Evolutionary conservation across 2,113 vertebrate species (phyloP), one percentile per base, ranked within the genome.

Genomic region (Pollimyrus isidori): DNA sequence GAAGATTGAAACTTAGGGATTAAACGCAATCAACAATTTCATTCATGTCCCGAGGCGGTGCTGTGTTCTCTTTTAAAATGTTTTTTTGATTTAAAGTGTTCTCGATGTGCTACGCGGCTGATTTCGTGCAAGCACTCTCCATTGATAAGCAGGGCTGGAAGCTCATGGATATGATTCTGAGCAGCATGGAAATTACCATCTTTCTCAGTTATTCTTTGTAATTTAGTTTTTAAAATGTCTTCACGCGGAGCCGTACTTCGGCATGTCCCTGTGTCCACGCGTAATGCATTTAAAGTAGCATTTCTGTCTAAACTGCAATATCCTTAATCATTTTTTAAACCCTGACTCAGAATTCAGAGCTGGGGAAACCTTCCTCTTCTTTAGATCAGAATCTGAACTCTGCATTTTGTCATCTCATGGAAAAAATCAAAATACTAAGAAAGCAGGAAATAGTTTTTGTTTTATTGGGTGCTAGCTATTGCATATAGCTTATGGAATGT

Each of bases 81-180:
- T 97, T 98, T 98, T 98, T 97, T 98, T 99, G 98, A 99, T 99
- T 99, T 98, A 96, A 98, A 98, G 97, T 96, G 97, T 97, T 96
- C 97, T 97, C 96, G 97, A 98, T 95, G 97, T 95, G 96, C 97
- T 96, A 96, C 96, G 93, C 96, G 97, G 96, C 95, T 97, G 97
- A 97, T 97, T 97, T 96, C 92, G 97, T 96, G 97, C 96, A 96
- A 97, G 94, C 96, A 95, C 95, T 97, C 96, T 97, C 96, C 96
- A 96, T 96, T 96, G 96, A 97, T 97, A 97, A 94, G 95, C 96
- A 94, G 96, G 96, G 97, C 97, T 97, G 62, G 97, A 97, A 98
- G 97, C 97, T 97, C 96, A 95, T 96, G 96, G 97, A 99, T 97
- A 97, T 98, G 97, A 99, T 99, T 98, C 58, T 98, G 96, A 97